Base-by-base conservation (phyloP, 2,888 invertebrate genomes). In the Linnaemya vulpina region DNA sequence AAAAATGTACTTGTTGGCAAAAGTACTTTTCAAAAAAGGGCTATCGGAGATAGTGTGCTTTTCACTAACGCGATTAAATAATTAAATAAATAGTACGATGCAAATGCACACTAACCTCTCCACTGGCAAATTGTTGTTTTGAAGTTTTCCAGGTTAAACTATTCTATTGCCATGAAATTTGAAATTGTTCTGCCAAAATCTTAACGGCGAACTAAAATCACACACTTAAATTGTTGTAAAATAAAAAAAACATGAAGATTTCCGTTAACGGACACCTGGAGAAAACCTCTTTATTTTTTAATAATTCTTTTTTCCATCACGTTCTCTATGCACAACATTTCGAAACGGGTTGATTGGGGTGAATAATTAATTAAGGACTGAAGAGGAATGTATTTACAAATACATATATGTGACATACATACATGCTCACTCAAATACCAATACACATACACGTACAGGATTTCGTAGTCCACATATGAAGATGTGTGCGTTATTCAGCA, bases 311-410 rank as follows among this genome's bases (percentile, higher is more conserved):
- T 25, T 38, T 62, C 40, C 40, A 53, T 65, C 40, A 43, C 15
- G 20, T 43, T 71, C 38, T 63, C 1, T 25, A 73, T 62, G 25
- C 17, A 49, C 62, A 63, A 55, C 62, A 73, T 51, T 77, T 77
- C 43, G 46, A 68, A 84, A 84, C 73, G 84, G 81, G 84, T 85
- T 85, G 81, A 81, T 70, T 81, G 77, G 84, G 84, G 84, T 85
- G 84, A 82, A 82, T 81, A 84, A 79, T 82, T 82, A 84, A 83
- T 51, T 13, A 79, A 40, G 70, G 38, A 74, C 49, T 74, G 49
- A 35, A 70, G n/a, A n/a, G 3, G n/a, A 46, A 46, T 46, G 10
- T 3, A 30, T 30, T 30, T n/a, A n/a, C 30, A 8, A 40, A 38
- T 58, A 38, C 53, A 49, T 22, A 49, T 25, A 51, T 62, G 15